Evolutionary conservation across 2,113 vertebrate species (phyloP).

Genomic region (Mixornis gularis): DNA sequence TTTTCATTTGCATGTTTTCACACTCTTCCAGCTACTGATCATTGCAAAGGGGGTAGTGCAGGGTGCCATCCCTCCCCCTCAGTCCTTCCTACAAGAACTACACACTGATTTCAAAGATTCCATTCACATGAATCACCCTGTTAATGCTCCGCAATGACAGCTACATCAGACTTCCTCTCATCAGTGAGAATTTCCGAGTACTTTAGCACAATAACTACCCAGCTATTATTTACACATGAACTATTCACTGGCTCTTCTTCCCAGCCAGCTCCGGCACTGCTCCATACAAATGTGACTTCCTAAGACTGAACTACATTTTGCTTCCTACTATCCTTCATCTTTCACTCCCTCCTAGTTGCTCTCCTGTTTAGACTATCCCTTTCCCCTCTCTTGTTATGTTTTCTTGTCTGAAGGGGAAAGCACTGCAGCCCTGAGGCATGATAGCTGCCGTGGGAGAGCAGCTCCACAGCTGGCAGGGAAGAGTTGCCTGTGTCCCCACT

Average conservation of each 20-base stretch:
- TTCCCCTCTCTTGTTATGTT: neutral
- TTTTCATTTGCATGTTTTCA: neutral
- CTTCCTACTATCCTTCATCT: neutral
- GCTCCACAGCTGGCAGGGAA: neutral
- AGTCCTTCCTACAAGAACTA: neutral
- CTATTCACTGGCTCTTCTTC: neutral
- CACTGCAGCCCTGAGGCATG: neutral
- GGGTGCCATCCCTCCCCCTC: neutral
- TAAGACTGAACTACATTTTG: constrained; percentile 8
- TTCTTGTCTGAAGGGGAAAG: neutral
- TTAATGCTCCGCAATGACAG: neutral
- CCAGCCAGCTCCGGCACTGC: neutral
- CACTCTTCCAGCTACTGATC: neutral
- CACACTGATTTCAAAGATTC: neutral
- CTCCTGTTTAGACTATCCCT: neutral
- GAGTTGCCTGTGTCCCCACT: neutral
- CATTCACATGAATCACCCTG: neutral
- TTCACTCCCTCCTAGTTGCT: neutral
- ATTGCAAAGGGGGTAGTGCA: neutral
- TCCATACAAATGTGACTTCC: neutral
- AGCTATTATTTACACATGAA: neutral
- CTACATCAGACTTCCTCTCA: constrained; percentile 3
- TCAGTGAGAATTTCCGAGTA: neutral
- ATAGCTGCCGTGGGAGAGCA: neutral
- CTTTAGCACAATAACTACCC: neutral